Conservation (phyloP, 2,888 invertebrate genomes). For the Apocheima hispidaria region DNA sequence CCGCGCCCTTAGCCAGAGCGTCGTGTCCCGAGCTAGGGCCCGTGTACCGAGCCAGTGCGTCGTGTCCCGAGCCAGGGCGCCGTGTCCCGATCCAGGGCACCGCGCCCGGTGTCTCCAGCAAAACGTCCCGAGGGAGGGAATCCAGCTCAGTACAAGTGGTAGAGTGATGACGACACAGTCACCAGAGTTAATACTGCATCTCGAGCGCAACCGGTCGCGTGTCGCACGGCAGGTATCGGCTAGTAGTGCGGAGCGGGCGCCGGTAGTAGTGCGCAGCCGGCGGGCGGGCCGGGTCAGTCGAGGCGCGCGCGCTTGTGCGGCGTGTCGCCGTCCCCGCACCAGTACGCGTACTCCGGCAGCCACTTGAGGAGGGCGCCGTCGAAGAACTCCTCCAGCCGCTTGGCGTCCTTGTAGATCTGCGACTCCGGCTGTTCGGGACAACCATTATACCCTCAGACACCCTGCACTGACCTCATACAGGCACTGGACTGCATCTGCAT, state of each 20-base stretch:
- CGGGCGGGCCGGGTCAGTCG: conserved; percentile 58
- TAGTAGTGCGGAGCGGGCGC: neutral
- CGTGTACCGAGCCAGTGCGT: no score
- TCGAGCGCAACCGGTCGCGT: neutral
- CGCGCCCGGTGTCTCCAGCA: no score
- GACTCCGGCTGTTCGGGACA: conserved; percentile 88
- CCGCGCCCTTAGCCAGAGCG: no score
- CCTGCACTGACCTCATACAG: neutral
- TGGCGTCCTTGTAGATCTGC: conserved; percentile 91
- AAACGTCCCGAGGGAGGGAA: no score
- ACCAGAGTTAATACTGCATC: no score
- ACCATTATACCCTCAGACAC: neutral
- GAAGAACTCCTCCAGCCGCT: conserved; percentile 94
- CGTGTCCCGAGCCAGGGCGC: no score
- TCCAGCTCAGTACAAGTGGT: no score
- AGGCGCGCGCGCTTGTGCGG: conserved; percentile 67
- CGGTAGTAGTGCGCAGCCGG: conserved; percentile 20
- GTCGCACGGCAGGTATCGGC: neutral
- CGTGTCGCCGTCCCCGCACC: conserved; percentile 72
- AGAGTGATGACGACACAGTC: no score
- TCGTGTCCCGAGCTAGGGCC: no score
- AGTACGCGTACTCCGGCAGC: conserved; percentile 91
- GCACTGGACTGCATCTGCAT: no score
- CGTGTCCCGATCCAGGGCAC: no score
- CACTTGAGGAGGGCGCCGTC: conserved; percentile 92